Evolutionary conservation across 2,888 invertebrate species (phyloP).

Genomic region (Polylopha cassiicola): DNA sequence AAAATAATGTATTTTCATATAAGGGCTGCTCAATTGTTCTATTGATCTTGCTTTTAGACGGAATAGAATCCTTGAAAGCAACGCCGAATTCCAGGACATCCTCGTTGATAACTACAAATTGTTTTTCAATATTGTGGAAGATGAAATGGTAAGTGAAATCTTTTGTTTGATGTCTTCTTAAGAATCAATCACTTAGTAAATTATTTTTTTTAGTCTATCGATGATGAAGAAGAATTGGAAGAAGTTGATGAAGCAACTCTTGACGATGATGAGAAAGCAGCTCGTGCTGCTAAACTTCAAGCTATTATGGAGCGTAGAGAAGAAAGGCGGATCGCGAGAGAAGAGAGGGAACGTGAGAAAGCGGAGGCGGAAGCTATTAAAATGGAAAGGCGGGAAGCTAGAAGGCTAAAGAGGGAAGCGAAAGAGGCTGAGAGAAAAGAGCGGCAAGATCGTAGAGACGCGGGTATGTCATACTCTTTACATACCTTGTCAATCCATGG

Average conservation of each 20-base stretch:
- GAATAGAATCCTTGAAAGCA: conserved; percentile 64
- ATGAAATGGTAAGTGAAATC: conserved; percentile 49
- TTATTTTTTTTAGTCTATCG: conserved; percentile 37
- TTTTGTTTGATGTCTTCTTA: neutral
- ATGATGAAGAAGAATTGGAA: conserved; percentile 54
- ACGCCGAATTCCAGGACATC: conserved; percentile 74
- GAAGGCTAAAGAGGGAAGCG: conserved; percentile 52
- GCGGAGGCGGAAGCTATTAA: conserved; percentile 46
- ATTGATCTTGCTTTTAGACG: conserved; percentile 40
- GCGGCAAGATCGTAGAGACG: conserved; percentile 49
- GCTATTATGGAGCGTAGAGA: conserved; percentile 45
- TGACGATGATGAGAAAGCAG: conserved; percentile 62
- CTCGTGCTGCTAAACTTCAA: conserved; percentile 42
- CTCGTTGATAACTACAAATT: conserved; percentile 82
- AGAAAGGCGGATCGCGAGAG: conserved; percentile 42
- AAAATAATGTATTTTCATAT: conserved; percentile 3
- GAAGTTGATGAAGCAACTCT: conserved; percentile 60
- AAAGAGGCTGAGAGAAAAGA: conserved; percentile 48
- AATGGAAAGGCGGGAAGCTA: conserved; percentile 50
- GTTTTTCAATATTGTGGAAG: conserved; percentile 80
- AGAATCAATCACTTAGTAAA: conserved; percentile 2
- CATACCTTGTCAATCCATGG: too few relatives aligned
- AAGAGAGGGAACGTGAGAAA: conserved; percentile 45
- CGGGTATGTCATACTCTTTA: conserved; percentile 47
- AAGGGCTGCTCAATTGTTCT: neutral